Conservation (phyloP, 2,797 vertebrate genomes). For the Paguma larvata region DNA sequence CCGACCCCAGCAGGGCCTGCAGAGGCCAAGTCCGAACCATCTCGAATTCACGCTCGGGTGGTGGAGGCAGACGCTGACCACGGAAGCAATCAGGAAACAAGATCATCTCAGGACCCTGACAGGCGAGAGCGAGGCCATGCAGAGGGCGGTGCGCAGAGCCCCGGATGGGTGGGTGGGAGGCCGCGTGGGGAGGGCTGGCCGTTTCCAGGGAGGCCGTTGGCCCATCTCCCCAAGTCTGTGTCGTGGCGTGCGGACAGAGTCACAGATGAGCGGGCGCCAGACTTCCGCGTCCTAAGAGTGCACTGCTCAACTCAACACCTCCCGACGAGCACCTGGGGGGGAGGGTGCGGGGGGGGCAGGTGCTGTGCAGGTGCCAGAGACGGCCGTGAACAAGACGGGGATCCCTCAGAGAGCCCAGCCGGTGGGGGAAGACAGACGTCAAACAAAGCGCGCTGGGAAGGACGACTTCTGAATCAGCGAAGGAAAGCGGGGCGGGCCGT, state of each 20-base stretch:
- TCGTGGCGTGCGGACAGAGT: neutral
- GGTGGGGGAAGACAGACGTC: rapidly evolving
- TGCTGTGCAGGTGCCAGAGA: rapidly evolving
- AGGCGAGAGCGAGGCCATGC: neutral
- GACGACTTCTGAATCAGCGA: neutral
- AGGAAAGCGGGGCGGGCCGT: neutral
- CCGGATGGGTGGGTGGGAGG: neutral
- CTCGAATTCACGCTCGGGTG: neutral
- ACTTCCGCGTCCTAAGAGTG: neutral
- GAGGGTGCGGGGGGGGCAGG: neutral
- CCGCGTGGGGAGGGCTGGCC: neutral
- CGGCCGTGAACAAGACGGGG: neutral
- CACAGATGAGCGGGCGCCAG: rapidly evolving
- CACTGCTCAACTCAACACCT: neutral
- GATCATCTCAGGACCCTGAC: neutral
- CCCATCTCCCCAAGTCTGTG: rapidly evolving
- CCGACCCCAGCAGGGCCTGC: neutral
- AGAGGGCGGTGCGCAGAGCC: neutral
- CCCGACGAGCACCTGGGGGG: rapidly evolving
- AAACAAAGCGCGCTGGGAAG: neutral
- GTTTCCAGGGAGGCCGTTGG: neutral
- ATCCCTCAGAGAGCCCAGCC: neutral
- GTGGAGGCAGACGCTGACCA: neutral
- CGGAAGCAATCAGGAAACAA: neutral
- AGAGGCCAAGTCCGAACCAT: neutral